These are phyloP conservation scores for Pammene aurita DNA, from an alignment of 2,888 invertebrate genomes.

Conservation along the genomic window DNA sequence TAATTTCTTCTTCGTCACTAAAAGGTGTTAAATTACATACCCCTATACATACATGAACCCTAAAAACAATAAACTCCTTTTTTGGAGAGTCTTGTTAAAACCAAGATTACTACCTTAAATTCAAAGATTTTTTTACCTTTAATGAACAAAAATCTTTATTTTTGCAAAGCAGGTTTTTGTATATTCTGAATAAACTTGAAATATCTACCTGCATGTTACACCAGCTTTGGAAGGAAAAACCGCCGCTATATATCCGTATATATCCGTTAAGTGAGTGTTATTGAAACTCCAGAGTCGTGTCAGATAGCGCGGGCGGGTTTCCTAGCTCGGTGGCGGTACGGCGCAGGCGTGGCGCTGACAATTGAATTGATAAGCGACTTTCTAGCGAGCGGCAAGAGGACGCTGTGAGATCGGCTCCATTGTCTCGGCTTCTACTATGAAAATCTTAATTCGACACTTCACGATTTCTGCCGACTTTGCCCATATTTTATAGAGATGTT, in stretches of 20 bases:
- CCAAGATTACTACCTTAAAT: no score
- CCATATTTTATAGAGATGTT: neutral
- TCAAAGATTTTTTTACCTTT: no score
- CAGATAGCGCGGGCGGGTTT: constrained; percentile 26
- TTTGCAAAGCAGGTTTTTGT: no score
- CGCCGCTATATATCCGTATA: neutral
- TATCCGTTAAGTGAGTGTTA: neutral
- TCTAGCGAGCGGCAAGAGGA: constrained; percentile 57
- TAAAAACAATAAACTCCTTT: no score
- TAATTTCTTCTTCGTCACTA: no score
- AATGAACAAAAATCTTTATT: no score
- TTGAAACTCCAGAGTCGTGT: constrained; percentile 15
- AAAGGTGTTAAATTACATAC: no score
- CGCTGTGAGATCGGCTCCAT: constrained; percentile 34
- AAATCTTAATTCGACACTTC: constrained; percentile 11
- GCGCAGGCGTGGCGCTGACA: constrained; percentile 70
- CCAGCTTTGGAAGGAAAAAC: no score
- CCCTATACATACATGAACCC: no score
- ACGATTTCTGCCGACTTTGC: neutral
- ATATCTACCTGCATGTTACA: neutral
- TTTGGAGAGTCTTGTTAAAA: no score
- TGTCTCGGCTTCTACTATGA: constrained; percentile 35
- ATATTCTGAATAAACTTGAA: no score
- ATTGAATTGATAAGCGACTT: constrained; percentile 79
- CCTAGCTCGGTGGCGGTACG: constrained; percentile 45